A percentile compares a stretch with the other conserved stretches of the same genome.
Conservation (phyloP, 2,888 invertebrate genomes). For the Latrodectus hesperus region DNA sequence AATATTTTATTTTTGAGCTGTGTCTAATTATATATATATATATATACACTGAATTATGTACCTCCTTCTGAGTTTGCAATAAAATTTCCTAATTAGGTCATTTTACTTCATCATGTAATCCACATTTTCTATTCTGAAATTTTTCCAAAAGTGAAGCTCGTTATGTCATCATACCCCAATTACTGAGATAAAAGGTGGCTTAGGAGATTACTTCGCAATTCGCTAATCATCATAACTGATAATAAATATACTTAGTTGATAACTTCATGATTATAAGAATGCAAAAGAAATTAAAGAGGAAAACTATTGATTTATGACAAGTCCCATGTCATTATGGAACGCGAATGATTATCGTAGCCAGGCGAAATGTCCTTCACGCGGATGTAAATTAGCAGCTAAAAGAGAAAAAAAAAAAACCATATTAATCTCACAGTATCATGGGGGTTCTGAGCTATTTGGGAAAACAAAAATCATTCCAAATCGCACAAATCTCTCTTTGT, state of each 20-base stretch:
- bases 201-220: neutral
- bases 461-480: neutral
- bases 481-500: neutral
- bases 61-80: no score
- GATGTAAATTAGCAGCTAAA: neutral
- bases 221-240: neutral
- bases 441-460: neutral
- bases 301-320: neutral
- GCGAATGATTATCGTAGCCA: neutral
- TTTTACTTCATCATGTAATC: neutral
- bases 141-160: neutral
- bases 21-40: no score
- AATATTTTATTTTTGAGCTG: no score
- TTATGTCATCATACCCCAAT: neutral
- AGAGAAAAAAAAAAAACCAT: neutral
- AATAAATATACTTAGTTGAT: neutral
- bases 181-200: neutral
- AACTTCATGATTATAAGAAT: neutral
- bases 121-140: neutral
- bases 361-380: neutral
- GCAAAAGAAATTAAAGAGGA: neutral
- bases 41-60: no score
- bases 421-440: neutral
- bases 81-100: no score
- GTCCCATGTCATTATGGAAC: neutral